These are phyloP conservation scores for Erebia aethiops DNA, from an alignment of 2,888 invertebrate species.

Conservation along the genomic window DNA sequence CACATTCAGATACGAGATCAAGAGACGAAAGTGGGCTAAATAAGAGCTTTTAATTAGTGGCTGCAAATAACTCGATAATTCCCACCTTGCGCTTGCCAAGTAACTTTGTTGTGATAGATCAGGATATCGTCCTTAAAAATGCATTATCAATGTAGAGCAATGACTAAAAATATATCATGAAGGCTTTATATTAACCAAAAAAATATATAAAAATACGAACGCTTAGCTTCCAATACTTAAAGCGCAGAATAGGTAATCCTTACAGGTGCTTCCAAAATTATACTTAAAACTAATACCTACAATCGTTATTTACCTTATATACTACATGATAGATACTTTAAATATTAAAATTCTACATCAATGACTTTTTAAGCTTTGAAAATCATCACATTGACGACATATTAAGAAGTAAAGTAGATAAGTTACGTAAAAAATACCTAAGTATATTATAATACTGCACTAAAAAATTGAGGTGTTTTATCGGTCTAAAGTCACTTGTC, in stretches of 20 bases:
- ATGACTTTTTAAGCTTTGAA: no score
- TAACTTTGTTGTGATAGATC: constrained; percentile 63
- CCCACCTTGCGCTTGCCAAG: constrained; percentile 56
- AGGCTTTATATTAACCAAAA: neutral
- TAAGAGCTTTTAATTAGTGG: constrained; percentile 49
- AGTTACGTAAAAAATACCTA: no score
- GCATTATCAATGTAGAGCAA: neutral
- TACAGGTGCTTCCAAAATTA: no score
- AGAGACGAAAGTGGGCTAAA: constrained; percentile 38
- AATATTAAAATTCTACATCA: no score
- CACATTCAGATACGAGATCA: constrained; percentile 20
- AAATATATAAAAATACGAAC: neutral
- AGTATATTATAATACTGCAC: no score
- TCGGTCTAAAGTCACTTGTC: constrained; percentile 52
- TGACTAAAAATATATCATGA: neutral
- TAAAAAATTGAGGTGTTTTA: constrained; percentile 26
- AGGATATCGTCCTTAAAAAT: constrained; percentile 25
- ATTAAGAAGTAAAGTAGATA: no score
- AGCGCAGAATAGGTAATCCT: no score
- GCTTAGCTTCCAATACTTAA: neutral
- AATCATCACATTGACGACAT: no score
- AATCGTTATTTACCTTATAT: no score
- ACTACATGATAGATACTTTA: no score
- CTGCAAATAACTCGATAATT: constrained; percentile 51
- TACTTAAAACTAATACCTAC: no score